Base-by-base conservation (phyloP, 2,888 invertebrate genomes). In the Zhuqinia jingwanae region DNA sequence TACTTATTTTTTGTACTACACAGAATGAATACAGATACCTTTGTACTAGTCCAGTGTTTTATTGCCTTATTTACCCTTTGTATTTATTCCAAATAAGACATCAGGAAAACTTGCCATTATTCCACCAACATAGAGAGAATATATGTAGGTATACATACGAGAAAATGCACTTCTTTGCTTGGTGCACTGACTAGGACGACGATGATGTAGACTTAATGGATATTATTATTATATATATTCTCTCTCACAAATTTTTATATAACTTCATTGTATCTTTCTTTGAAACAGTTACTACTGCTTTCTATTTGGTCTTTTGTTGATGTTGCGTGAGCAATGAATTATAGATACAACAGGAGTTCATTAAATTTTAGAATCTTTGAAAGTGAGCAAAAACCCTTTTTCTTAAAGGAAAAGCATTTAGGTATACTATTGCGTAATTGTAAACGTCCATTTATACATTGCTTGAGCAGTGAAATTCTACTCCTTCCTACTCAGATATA, bases 341-440 rank as follows among this genome's bases (percentile, higher is more conserved):
- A 78, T 63, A 60, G 45, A 78, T 78, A 47, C 63, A 78, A 60
- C n/a, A n/a, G n/a, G 60, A 63, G 63, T 78, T 78, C 78, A 78
- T 78, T 78, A 78, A 78, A 78, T 63, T 78, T 78, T 45, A 60
- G 60, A 78, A 63, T 78, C 56, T 30, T 63, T 63, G 27, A n/a
- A n/a, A n/a, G 27, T 50, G 15, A n/a, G n/a, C 50, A 58, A 10
- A 58, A 11, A 58, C 56, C 13, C 17, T 25, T 58, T n/a, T 58
- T 2, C 17, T n/a, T 17, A n/a, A n/a, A n/a, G 17, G 17, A 53
- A 8, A 11, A 17, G 11, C 13, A 2, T 13, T 11, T 17, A 17
- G 53, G n/a, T n/a, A n/a, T n/a, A n/a, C n/a, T n/a, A n/a, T n/a
- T n/a, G n/a, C n/a, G n/a, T n/a, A n/a, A n/a, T n/a, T n/a, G n/a